Evolutionary conservation across 2,888 invertebrate genomes (phyloP).

Genomic region (Congeria kusceri): DNA sequence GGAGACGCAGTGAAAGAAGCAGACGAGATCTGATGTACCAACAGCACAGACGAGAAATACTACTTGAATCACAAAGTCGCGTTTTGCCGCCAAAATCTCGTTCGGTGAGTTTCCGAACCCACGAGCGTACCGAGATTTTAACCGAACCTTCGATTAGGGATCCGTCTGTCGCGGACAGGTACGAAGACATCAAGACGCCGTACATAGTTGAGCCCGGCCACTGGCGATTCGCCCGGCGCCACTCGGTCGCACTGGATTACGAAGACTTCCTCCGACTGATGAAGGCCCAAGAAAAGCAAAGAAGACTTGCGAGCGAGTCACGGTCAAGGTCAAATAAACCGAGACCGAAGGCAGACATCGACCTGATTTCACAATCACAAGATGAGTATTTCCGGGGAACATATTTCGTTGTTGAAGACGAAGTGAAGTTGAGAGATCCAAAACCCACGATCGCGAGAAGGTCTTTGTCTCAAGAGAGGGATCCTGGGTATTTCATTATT

Average conservation of each 20-base stretch:
- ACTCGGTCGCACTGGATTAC: conserved; percentile 47
- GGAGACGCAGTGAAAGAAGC: conserved; percentile 16
- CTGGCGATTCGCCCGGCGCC: conserved; percentile 42
- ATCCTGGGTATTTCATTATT: conserved; percentile 55
- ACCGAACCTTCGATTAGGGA: conserved; percentile 13
- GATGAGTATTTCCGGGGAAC: conserved; percentile 36
- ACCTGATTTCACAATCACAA: conserved; percentile 21
- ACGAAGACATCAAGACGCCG: conserved; percentile 61
- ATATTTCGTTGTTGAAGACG: conserved; percentile 50
- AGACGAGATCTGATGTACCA: conserved; percentile 1
- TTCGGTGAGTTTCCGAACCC: background rate
- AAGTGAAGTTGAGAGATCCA: conserved; percentile 37
- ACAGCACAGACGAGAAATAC: conserved; percentile 8
- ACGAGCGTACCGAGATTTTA: background rate
- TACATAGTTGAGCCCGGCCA: conserved; percentile 31
- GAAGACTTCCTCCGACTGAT: conserved; percentile 43
- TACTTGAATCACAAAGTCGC: conserved; percentile 12
- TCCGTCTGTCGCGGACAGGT: conserved; percentile 52
- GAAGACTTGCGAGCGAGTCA: conserved; percentile 10
- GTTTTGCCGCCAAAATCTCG: background rate
- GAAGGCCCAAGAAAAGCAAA: background rate
- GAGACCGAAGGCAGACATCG: conserved; percentile 24
- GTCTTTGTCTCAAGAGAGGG: conserved; percentile 44
- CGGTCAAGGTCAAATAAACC: conserved; percentile 10
- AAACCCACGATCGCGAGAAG: conserved; percentile 24